Evolutionary conservation across 2,113 vertebrate species (phyloP), one percentile per base, ranked within the genome.

Genomic region (Haemorhous mexicanus): DNA sequence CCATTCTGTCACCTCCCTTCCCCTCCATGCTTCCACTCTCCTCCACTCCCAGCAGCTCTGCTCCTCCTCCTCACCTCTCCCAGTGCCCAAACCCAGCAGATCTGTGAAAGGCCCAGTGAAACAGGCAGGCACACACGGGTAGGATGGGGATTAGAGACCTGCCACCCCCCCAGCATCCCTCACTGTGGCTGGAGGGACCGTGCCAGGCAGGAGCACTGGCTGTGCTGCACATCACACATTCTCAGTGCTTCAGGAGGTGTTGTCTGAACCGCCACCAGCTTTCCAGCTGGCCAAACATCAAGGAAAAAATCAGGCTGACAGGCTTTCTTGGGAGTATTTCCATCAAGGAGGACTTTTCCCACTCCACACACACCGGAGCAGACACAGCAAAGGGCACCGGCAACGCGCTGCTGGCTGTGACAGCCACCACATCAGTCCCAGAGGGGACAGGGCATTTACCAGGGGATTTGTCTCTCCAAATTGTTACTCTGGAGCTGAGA

Each of bases 381-480:
- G 86, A 28, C 74, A 76, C 21, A 63, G 8, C 0, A 1, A 74
- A 56, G 50, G 37, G 13, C 77, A 80, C 26, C 0, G 0, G 59
- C 67, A 61, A 62, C 0, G 1, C 0, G 0, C 24, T 17, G 16
- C 61, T 4, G 4, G 24, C 20, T 44, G n/a, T 49, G 59, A 69
- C 79, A 92, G 67, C 26, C 2, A 1, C 63, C 22, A 58, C 2
- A 0, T 17, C 5, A 0, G 28, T 26, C 32, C 63, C 87, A 61
- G 22, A 69, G 19, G n/a, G n/a, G 19, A 93, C 22, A 73, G 22
- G 58, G 35, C 26, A 70, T 27, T 28, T 78, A 33, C 39, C 11
- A 5, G 19, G 56, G n/a, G n/a, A 35, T 35, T 16, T 59, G 56
- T 35, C 56, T 16, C 56, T 56, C 46, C 68, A 84, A 69, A 77